Evolutionary conservation across 1,140 invertebrate species (phyloP).

Genomic region (Thrips palmi): DNA sequence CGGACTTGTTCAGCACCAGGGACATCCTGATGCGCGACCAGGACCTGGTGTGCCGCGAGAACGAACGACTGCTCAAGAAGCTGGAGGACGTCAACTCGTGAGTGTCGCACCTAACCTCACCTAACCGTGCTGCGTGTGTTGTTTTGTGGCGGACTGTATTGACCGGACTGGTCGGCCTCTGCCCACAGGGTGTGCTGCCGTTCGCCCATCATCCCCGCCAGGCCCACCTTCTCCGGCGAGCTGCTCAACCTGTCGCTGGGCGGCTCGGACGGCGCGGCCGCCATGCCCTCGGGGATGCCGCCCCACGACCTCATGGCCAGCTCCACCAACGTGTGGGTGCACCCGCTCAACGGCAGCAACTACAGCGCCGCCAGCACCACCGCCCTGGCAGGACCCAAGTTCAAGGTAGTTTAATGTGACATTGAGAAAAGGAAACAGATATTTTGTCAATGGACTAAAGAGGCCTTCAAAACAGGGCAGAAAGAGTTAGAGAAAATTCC

Average conservation of each 20-base stretch:
- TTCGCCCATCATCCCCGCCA: conserved; percentile 55
- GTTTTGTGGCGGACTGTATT: background rate
- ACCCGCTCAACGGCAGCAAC: conserved; percentile 30
- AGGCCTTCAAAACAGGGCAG: no score
- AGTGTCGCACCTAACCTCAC: conserved; percentile 27
- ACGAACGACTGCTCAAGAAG: conserved; percentile 70
- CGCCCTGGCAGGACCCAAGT: conserved; percentile 10
- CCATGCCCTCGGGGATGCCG: no score
- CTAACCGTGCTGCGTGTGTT: no score
- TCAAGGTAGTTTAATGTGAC: conserved; percentile 12
- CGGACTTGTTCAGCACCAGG: conserved; percentile 58
- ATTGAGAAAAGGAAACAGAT: background rate
- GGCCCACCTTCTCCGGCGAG: conserved; percentile 46
- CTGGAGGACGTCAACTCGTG: conserved; percentile 72
- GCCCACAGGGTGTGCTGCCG: conserved; percentile 48
- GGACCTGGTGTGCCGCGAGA: conserved; percentile 74
- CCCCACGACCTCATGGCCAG: no score
- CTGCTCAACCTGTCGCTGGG: conserved; percentile 25
- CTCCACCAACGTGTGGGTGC: conserved; percentile 49
- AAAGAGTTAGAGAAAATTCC: no score
- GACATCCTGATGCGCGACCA: conserved; percentile 72
- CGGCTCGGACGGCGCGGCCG: conserved; percentile 21
- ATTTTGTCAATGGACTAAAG: no score
- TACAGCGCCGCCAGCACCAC: conserved; percentile 7
- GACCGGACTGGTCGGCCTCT: conserved; percentile 6